Conservation (phyloP, 2,888 invertebrate species). For the Eupithecia exiguata region DNA sequence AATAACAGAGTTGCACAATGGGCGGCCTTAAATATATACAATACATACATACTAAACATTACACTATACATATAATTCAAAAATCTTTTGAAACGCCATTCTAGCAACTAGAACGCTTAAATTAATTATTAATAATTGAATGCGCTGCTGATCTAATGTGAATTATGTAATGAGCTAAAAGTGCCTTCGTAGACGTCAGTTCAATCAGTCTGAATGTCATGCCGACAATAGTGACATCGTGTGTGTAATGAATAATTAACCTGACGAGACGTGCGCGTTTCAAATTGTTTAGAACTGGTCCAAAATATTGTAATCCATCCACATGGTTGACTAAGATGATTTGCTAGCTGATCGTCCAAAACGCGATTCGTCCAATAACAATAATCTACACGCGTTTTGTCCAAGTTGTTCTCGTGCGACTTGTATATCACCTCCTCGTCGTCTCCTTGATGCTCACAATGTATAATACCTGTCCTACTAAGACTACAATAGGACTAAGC, state of each 20-base stretch:
- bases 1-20: no score
- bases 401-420: not conserved
- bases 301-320: not conserved
- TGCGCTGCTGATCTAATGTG: not conserved
- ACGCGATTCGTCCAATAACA: not conserved
- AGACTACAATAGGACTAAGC: not conserved
- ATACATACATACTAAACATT: no score
- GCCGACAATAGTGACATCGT: not conserved
- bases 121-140: not conserved
- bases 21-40: no score
- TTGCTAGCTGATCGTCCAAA: not conserved
- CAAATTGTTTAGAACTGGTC: not conserved
- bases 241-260: not conserved
- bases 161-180: not conserved
- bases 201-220: not conserved
- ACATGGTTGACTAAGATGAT: not conserved
- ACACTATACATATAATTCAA: not conserved
- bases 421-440: no score
- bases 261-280: not conserved
- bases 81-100: not conserved
- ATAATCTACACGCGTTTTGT: not conserved
- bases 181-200: not conserved
- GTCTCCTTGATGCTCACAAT: no score
- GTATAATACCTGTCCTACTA: no score
- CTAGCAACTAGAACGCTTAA: not conserved